Base-by-base conservation (phyloP, 2,888 invertebrate species). In the Mellilla xanthometata region DNA sequence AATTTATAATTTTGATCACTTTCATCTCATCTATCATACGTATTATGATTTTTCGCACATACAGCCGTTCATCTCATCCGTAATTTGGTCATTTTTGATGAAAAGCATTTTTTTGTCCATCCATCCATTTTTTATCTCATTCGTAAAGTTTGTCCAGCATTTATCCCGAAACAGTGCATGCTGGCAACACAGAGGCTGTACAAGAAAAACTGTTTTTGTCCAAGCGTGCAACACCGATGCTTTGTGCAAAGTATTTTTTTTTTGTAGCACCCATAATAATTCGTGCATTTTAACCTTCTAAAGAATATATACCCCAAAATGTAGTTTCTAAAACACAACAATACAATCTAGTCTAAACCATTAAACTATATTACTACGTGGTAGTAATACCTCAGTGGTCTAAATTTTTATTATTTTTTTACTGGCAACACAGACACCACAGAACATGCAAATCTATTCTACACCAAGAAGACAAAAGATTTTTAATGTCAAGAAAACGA, bases 211-310 rank as follows among this genome's bases (percentile, higher is more conserved):
- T 67, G 66, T 65, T 68, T 61, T 67, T n/a, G n/a, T n/a, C 67
- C 26, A 82, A 81, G 86, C 87, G 87, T 88, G 88, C 84, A 76
- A 81, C 72, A 81, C 80, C 72, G 56, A 70, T 78, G 78, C 77
- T 54, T 60, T 57, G 66, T 68, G 65, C 64, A 58, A 60, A 47
- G 64, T 68, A 68, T 67, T 63, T 62, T 62, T 58, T 69, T 53
- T 62, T 24, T 2, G 8, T 24, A 24, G 8, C 4, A 3, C 57
- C 60, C 61, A 60, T 47, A 67, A 59, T 64, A 55, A 65, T 65
- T 58, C 78, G 80, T 79, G 77, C 78, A 73, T 72, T 68, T 71
- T 67, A 61, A 56, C 65, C 26, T 43, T 35, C 22, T 19, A 19
- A 19, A 19, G 6, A 19, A 6, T 19, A 3, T 19, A n/a, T 19